Evolutionary conservation across 2,797 vertebrate species (phyloP).

Genomic region (Tapera naevia): DNA sequence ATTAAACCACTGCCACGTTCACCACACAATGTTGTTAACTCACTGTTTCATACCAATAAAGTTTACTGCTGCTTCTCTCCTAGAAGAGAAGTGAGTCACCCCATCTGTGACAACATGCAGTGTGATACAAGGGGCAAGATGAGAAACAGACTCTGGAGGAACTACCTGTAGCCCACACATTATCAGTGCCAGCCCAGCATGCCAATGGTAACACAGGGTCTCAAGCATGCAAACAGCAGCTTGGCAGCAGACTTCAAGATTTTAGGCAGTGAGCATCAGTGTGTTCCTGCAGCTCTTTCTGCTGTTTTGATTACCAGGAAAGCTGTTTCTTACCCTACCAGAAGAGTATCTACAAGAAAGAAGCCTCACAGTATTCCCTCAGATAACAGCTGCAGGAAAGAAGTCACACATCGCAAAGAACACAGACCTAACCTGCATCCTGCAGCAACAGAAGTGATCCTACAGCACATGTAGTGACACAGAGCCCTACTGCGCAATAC

Average conservation of each 20-base stretch:
- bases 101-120: too few species aligned
- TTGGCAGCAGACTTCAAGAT: background rate
- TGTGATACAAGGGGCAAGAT: background rate
- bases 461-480: background rate
- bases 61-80: too few species aligned
- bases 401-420: fast-evolving
- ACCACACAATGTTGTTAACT: too few species aligned
- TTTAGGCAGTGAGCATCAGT: fast-evolving
- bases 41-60: too few species aligned
- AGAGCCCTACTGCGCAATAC: fast-evolving
- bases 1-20: too few species aligned
- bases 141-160: background rate
- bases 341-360: background rate
- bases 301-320: background rate
- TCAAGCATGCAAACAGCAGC: background rate
- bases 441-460: background rate
- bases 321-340: background rate
- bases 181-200: background rate
- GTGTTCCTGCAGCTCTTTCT: background rate
- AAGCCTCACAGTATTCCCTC: background rate
- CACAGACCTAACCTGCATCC: too few species aligned
- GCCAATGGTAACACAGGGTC: background rate
- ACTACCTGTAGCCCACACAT: background rate
- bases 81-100: too few species aligned
- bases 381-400: background rate